Evolutionary conservation across 2,888 invertebrate genomes (phyloP).

Genomic region (Phoronis australis): DNA sequence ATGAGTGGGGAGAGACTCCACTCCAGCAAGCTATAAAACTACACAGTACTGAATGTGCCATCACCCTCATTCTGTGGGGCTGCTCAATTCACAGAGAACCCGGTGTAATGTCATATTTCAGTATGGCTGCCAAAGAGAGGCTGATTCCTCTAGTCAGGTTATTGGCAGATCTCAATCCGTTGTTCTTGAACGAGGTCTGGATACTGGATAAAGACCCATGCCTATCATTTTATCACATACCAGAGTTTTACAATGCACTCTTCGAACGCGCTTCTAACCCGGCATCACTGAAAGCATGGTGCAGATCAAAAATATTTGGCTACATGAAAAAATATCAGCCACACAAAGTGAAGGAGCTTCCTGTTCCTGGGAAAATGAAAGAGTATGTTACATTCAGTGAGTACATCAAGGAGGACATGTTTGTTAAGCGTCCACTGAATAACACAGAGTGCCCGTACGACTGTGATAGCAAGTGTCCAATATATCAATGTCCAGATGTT

Average conservation of each 20-base stretch:
- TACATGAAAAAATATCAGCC: conserved; percentile 26
- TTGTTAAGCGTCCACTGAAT: conserved; percentile 19
- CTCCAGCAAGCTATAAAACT: conserved; percentile 38
- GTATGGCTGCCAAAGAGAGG: conserved; percentile 34
- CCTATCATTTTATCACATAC: conserved; percentile 35
- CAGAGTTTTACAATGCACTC: conserved; percentile 31
- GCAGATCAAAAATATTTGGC: conserved; percentile 28
- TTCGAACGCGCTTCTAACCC: conserved; percentile 21
- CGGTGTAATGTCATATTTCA: conserved; percentile 28
- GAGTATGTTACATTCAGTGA: conserved; percentile 29
- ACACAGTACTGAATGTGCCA: conserved; percentile 38
- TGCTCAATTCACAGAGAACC: conserved; percentile 23
- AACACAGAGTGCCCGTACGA: conserved; percentile 36
- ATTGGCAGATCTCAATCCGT: conserved; percentile 30
- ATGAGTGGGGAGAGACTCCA: conserved; percentile 39
- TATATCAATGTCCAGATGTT: not conserved
- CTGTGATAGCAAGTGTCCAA: conserved; percentile 16
- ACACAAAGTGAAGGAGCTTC: conserved; percentile 25
- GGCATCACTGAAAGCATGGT: conserved; percentile 22
- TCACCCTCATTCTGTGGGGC: conserved; percentile 39
- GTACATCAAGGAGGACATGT: conserved; percentile 29
- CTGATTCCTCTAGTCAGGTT: conserved; percentile 28
- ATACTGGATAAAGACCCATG: conserved; percentile 26
- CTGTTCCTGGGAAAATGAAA: conserved; percentile 23
- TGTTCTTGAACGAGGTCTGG: conserved; percentile 36